Evolutionary conservation across 2,113 vertebrate species (phyloP), one percentile per base, ranked within the genome.

Genomic region (Rhizomys pruinosus): DNA sequence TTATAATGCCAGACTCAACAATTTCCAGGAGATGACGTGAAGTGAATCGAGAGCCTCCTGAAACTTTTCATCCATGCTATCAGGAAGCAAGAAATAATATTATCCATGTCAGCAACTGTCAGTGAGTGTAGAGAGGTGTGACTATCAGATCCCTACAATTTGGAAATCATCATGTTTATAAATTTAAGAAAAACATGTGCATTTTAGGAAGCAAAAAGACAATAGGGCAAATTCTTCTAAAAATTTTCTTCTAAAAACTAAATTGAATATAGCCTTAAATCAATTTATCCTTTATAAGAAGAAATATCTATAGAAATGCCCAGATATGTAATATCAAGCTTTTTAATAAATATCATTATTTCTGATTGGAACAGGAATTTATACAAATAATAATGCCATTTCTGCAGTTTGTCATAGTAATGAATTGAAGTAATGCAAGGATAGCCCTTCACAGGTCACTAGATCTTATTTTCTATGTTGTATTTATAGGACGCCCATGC

Each of bases 101-200:
- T 90, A 39, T 3, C 44, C 2, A 57, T 20, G 2, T 4, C 17
- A 42, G 5, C 16, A 20, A 29, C 23, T 34, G 19, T 34, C 55
- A 64, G 34, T 5, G 29, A n/a, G 19, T 25, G 9, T 3, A 7
- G 7, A 1, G 8, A 5, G 1, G 1, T 1, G 8, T 32, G 19
- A 29, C 12, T 34, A 52, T 2, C 7, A 25, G 25, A 72, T 0
- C 3, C 17, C 3, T 20, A 2, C 84, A 10, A 84, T 37, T 15
- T 39, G 16, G 15, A 80, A 3, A 20, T 2, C 10, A 1, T 25
- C 2, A 78, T 13, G 39, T 69, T 32, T 91, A 32, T 11, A 77
- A 87, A 68, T 9, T 42, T 25, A 89, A 77, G 47, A 89, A 76
- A 55, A 16, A 9, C n/a, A n/a, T 11, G 5, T 61, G 29, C 20